Percentiles rank a stretch among this genome's conserved stretches.
phyloP scores from a whole-genome alignment of 2,797 vertebrate genomes.

The Sparidentex hasta region DNA sequence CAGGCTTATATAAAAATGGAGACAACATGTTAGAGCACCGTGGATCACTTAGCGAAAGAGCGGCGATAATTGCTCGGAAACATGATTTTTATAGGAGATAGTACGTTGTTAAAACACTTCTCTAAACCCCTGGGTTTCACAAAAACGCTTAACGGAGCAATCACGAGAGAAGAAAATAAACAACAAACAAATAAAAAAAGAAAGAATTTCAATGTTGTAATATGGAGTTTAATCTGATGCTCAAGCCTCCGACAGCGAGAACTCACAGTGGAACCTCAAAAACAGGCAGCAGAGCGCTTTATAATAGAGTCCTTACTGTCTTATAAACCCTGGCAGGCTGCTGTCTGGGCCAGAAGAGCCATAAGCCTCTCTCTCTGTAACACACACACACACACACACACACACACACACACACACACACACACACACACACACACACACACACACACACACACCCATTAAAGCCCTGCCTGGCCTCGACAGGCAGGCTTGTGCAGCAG shows the following conservation, averaged over 20 bases:
- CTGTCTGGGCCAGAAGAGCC: constrained; percentile 39
- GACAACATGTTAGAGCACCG: background rate
- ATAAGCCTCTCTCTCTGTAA: constrained; percentile 5
- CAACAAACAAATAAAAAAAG: constrained; percentile 32
- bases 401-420: constrained; percentile 33
- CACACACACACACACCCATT: constrained; percentile 17
- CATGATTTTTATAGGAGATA: constrained; percentile 29
- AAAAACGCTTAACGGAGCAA: background rate
- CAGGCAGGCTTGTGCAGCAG: constrained; percentile 63
- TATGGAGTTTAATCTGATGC: constrained; percentile 24
- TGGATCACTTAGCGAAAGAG: background rate
- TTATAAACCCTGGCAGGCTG: constrained; percentile 50
- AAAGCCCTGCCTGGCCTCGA: constrained; percentile 24
- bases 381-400: constrained; percentile 16
- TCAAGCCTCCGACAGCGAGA: constrained; percentile 12
- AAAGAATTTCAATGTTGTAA: constrained; percentile 29
- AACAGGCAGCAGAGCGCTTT: constrained; percentile 37
- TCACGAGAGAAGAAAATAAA: background rate
- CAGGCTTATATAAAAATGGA: constrained; percentile 9
- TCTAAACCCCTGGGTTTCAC: constrained; percentile 5
- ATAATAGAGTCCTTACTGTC: constrained; percentile 49
- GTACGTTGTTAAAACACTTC: constrained; percentile 8
- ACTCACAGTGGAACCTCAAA: constrained; percentile 24
- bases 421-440: constrained; percentile 27
- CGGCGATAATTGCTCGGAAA: constrained; percentile 1